Conservation (phyloP, 2,797 vertebrate species). For the Alfaro cultratus region DNA sequence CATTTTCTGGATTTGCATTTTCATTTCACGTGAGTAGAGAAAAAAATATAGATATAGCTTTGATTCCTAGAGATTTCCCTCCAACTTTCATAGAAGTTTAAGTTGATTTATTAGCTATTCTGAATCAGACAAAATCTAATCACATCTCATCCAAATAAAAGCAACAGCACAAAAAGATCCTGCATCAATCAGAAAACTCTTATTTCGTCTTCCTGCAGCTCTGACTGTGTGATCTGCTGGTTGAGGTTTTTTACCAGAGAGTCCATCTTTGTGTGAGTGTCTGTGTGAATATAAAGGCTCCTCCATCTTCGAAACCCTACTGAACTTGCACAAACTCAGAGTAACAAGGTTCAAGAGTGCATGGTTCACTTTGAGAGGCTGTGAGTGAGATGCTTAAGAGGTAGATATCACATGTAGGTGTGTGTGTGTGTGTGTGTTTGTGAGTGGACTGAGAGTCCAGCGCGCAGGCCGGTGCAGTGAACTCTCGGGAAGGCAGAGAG, state of each 20-base stretch:
- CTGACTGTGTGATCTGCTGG: constrained; percentile 32
- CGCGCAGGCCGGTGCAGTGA: constrained; percentile 56
- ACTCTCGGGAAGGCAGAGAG: constrained; percentile 71
- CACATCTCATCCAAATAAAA: constrained; percentile 1
- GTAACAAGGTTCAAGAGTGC: constrained; percentile 67
- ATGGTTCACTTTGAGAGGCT: constrained; percentile 47
- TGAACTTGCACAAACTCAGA: constrained; percentile 64
- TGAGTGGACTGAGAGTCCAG: constrained; percentile 43
- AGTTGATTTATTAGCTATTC: neutral
- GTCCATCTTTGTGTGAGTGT: constrained; percentile 6
- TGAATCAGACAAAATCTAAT: constrained; percentile 14
- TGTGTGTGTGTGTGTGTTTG: constrained; percentile 13
- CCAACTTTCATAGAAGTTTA: neutral
- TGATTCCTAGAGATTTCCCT: neutral
- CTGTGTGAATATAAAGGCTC: constrained; percentile 49
- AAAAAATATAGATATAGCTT: neutral
- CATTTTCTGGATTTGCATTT: too few relatives aligned
- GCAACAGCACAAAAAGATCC: constrained; percentile 4
- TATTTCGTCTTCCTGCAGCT: constrained; percentile 26
- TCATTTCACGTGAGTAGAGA: neutral
- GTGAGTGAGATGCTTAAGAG: constrained; percentile 55
- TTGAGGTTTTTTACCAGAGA: constrained; percentile 44
- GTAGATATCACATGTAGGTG: constrained; percentile 36
- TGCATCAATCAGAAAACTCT: constrained; percentile 32
- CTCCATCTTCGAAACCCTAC: constrained; percentile 51